phyloP scores from a whole-genome alignment of 2,888 invertebrate genomes.

The Megalurothrips usitatus region DNA sequence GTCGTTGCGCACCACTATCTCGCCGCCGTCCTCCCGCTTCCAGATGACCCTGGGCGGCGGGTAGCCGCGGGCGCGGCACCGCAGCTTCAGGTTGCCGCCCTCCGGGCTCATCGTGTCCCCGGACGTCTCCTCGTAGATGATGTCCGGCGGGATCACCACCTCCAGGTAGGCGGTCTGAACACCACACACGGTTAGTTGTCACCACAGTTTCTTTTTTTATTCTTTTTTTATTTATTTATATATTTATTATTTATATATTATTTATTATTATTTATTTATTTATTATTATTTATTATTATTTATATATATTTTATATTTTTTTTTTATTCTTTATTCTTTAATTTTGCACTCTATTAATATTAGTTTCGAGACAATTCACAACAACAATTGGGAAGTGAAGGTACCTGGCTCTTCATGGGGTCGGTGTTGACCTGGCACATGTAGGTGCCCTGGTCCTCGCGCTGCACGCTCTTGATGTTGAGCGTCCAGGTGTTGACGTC shows the following conservation, averaged over 20 bases:
- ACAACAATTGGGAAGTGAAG: no score
- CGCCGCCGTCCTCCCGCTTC: slow-evolving; percentile 80
- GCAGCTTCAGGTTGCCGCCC: slow-evolving; percentile 79
- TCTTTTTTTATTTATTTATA: not conserved
- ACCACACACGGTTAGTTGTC: slow-evolving; percentile 16
- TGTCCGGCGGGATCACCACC: slow-evolving; percentile 88
- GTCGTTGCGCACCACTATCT: slow-evolving; percentile 70
- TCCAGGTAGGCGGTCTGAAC: slow-evolving; percentile 76
- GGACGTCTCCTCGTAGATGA: slow-evolving; percentile 82
- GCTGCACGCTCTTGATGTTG: slow-evolving; percentile 75
- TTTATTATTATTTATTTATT: no score
- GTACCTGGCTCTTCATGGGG: slow-evolving; percentile 90
- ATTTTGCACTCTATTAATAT: no score
- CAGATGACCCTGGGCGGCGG: slow-evolving; percentile 81
- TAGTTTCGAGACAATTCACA: no score
- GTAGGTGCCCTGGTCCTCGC: slow-evolving; percentile 84
- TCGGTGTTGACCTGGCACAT: slow-evolving; percentile 95
- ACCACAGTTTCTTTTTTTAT: not conserved
- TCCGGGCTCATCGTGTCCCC: slow-evolving; percentile 94
- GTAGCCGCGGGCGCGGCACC: slow-evolving; percentile 79
- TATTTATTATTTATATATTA: not conserved
- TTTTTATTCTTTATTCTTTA: not conserved
- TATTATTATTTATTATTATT: not conserved
- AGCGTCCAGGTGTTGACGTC: slow-evolving; percentile 92
- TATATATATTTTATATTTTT: not conserved